Conservation (phyloP, 30 jellyfish, hydroid and myxozoan species). For the Hydractinia echinata region DNA sequence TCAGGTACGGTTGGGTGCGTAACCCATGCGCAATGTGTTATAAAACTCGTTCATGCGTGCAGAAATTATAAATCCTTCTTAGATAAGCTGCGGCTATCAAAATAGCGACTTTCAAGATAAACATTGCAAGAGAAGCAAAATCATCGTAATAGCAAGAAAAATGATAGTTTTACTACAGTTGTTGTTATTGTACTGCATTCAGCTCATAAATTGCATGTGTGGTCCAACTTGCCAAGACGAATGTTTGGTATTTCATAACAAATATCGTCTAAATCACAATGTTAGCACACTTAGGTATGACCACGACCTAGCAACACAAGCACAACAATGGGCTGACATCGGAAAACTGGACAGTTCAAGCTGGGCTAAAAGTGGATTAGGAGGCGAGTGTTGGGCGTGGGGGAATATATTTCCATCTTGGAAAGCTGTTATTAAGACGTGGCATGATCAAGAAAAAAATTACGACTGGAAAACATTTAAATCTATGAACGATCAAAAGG, state of each 20-base stretch:
- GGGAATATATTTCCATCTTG: slow-evolving; percentile 73
- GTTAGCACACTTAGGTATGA: slow-evolving; percentile 42
- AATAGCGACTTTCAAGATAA: no score
- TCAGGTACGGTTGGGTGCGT: no score
- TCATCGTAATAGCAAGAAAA: neutral
- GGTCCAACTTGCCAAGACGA: slow-evolving; percentile 52
- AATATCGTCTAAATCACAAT: slow-evolving; percentile 64
- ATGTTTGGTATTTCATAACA: slow-evolving; percentile 58
- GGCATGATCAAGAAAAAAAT: slow-evolving; percentile 88
- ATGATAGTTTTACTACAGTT: neutral
- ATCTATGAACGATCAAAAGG: slow-evolving; percentile 42
- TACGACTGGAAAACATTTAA: slow-evolving; percentile 67
- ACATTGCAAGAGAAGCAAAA: no score
- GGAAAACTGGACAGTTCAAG: slow-evolving; percentile 42
- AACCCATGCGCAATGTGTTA: no score
- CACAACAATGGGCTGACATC: slow-evolving; percentile 85
- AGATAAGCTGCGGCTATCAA: neutral
- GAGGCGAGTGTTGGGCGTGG: slow-evolving; percentile 97
- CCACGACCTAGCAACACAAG: slow-evolving; percentile 50
- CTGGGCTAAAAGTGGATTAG: slow-evolving; percentile 49
- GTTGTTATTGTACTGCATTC: neutral
- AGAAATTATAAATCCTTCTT: no score
- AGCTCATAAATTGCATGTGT: slow-evolving; percentile 11
- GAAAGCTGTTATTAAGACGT: slow-evolving; percentile 74
- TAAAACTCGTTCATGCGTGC: no score